Percentiles rank a stretch among this genome's conserved stretches.
Conservation (phyloP, 2,113 vertebrate species). For the Cettia cetti region DNA sequence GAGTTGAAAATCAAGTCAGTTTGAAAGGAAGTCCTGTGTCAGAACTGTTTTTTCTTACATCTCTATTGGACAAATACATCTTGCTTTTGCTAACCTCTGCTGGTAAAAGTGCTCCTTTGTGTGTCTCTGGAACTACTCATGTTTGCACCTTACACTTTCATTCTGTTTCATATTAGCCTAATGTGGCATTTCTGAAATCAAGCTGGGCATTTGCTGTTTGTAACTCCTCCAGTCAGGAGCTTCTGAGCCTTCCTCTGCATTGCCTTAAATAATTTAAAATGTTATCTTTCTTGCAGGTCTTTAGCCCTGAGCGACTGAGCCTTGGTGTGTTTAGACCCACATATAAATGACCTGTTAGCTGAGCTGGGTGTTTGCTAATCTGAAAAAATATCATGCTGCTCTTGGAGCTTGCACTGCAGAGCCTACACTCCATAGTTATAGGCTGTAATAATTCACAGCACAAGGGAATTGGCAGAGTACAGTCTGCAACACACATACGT, state of each 20-base stretch:
- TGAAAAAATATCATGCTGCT: neutral
- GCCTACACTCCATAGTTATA: neutral
- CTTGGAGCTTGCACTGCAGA: neutral
- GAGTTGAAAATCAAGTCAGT: neutral
- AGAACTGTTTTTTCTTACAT: neutral
- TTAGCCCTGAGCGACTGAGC: neutral
- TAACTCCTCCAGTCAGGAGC: neutral
- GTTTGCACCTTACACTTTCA: neutral
- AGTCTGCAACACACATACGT: rapidly evolving
- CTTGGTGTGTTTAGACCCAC: neutral
- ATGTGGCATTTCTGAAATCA: neutral
- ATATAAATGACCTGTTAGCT: neutral
- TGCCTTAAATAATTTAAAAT: constrained; percentile 3
- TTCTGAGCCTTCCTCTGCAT: neutral
- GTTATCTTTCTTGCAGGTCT: neutral
- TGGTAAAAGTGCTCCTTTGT: neutral
- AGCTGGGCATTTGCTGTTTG: neutral
- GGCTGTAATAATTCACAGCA: neutral
- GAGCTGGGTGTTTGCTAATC: neutral
- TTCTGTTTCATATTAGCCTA: neutral
- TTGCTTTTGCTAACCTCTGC: neutral
- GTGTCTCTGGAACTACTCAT: neutral
- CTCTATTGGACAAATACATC: neutral
- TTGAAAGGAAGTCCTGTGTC: neutral
- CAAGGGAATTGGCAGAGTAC: neutral